Percentiles rank a stretch among this genome's conserved stretches.
phyloP scores from a whole-genome alignment of 92 coral and sea anemone species.

The Porites evermanni region DNA sequence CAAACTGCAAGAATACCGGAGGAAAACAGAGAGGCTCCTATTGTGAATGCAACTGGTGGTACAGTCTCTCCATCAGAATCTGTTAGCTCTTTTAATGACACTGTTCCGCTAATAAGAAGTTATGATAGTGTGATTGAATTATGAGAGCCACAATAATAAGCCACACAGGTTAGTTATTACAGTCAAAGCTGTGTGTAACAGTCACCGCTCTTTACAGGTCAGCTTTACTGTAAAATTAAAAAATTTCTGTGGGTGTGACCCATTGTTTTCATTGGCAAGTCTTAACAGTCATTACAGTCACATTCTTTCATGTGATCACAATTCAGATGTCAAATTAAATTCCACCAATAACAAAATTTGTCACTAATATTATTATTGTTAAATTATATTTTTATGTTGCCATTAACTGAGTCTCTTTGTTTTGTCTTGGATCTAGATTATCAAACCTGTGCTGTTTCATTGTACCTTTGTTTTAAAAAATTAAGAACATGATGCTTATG shows the following conservation, averaged over 20 bases:
- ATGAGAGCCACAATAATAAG: background rate
- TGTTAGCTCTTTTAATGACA: conserved; percentile 31
- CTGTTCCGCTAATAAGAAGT: conserved; percentile 22
- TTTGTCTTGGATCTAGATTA: background rate
- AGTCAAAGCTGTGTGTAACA: too few species aligned
- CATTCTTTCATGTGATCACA: background rate
- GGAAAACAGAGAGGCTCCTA: background rate
- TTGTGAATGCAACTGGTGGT: background rate
- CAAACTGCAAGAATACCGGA: background rate
- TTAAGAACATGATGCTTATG: background rate
- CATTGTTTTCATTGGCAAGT: conserved; percentile 3
- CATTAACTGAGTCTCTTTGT: background rate
- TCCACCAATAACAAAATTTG: background rate
- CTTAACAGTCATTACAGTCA: background rate
- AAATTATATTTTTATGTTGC: background rate
- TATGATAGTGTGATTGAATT: conserved; percentile 28
- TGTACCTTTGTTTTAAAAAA: background rate
- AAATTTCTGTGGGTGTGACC: background rate
- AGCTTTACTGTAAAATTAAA: background rate
- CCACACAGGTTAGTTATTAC: too few species aligned
- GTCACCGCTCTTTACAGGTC: too few species aligned
- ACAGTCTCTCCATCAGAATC: conserved; percentile 42
- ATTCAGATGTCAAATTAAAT: too few species aligned
- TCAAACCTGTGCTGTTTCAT: background rate
- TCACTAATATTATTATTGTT: background rate